Evolutionary conservation across 2,888 invertebrate genomes (phyloP).

Genomic region (Meandrusa payeni): DNA sequence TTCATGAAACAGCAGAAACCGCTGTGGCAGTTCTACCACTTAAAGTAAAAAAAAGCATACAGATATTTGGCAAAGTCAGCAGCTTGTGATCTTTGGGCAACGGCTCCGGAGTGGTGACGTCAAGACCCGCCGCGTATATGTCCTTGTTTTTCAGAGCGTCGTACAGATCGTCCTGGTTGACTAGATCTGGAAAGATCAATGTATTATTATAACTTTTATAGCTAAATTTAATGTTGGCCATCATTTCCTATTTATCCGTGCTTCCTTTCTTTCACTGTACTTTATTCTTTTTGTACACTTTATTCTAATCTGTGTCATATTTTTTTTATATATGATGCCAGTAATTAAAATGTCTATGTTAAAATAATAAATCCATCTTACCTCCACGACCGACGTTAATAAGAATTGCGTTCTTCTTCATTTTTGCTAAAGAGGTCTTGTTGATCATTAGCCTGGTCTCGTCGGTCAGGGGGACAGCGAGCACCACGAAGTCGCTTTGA

Average conservation of each 20-base stretch:
- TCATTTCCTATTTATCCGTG: no score
- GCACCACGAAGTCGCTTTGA: constrained; percentile 92
- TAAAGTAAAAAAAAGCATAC: constrained; percentile 51
- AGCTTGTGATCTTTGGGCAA: constrained; percentile 89
- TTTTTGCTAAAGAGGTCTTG: constrained; percentile 86
- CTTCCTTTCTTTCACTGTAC: no score
- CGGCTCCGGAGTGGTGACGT: constrained; percentile 96
- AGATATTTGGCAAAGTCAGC: constrained; percentile 82
- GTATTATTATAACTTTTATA: no score
- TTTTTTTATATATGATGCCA: no score
- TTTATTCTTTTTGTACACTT: no score
- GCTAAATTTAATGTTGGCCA: no score
- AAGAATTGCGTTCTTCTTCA: constrained; percentile 93
- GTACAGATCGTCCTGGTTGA: constrained; percentile 91
- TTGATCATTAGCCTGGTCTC: constrained; percentile 91
- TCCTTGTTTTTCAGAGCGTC: constrained; percentile 86
- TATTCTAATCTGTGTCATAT: no score
- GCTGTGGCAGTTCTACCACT: no score
- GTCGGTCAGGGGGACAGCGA: constrained; percentile 88
- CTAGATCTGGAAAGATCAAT: constrained; percentile 69
- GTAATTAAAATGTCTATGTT: no score
- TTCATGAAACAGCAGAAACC: no score
- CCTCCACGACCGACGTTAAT: constrained; percentile 94
- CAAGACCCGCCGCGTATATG: constrained; percentile 94
- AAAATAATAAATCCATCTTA: no score